Base-by-base conservation (phyloP, 2,888 invertebrate species). In the Drosophila ochracea region DNA sequence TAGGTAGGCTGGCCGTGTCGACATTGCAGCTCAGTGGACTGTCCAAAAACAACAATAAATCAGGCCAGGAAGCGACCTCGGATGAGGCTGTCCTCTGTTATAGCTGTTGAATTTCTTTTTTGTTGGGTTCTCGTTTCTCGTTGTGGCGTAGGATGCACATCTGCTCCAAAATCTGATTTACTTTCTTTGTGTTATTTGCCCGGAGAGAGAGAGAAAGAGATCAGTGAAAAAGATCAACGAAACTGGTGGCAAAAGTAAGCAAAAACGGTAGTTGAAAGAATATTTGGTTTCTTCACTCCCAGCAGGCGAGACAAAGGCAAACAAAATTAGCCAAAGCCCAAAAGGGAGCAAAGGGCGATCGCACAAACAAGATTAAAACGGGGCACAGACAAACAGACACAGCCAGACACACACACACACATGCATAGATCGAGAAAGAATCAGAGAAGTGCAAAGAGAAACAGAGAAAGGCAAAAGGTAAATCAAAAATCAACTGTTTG, bases 81-180 rank as follows among this genome's bases (percentile, higher is more conserved):
- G 68, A 37, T 58, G 50, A 54, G 72, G 49, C 47, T 68, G 39
- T 53, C 43, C 33, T 19, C 30, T 62, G 54, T 33, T 65, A 54
- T 58, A 49, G 47, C 49, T 49, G 59, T 59, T 41, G 43, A 63
- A 53, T 47, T 63, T 58, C 43, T 62, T 47, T 59, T 50, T 39
- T 43, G 13, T 54, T 60, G 43, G 31, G 35, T 59, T 70, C 49
- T 60, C 28, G 19, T 11, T 21, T 39, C 53, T 54, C 25, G 13
- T 50, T 53, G 58, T 59, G 59, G 65, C 75, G 60, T 71, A 73
- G 68, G 60, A 50, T 33, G 84, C 85, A 88, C 89, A 89, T 77
- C 89, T 89, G 89, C 84, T 86, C 81, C 84, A 80, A 80, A 84
- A 88, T 86, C 78, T 88, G 88, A 86, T 88, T 88, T 88, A 89